A percentile compares a stretch with the other conserved stretches of the same genome.
Conservation (phyloP, 2,888 invertebrate species). For the Andrena fulva region DNA sequence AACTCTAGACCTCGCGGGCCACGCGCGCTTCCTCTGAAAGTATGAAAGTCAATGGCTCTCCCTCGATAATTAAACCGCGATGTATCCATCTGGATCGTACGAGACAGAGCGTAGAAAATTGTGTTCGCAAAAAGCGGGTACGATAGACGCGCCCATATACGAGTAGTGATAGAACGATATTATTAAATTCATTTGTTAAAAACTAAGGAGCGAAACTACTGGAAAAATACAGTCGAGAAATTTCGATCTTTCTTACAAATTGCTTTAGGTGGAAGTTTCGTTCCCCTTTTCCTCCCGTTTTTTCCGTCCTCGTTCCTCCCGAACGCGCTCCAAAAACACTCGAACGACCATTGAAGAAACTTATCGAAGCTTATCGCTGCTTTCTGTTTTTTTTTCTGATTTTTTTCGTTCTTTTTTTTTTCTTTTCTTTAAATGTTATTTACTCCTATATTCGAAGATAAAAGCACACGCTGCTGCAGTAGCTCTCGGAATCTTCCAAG, state of each 20-base stretch:
- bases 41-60: constrained; percentile 1
- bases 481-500: constrained; percentile 31
- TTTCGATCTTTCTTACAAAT: constrained; percentile 33
- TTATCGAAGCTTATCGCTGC: constrained; percentile 25
- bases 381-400: neutral
- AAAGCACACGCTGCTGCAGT: constrained; percentile 45
- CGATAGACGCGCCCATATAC: constrained; percentile 50
- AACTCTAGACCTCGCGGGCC: neutral
- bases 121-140: constrained; percentile 1
- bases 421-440: constrained; percentile 15
- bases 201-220: constrained; percentile 55
- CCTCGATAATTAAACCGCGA: neutral
- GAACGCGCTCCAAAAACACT: neutral
- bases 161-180: constrained; percentile 53
- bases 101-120: constrained; percentile 1
- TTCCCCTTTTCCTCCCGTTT: neutral
- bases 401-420: neutral
- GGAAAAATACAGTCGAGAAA: constrained; percentile 37
- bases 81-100: neutral
- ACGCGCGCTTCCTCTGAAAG: neutral
- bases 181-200: constrained; percentile 60
- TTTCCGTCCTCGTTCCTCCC: neutral
- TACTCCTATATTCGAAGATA: constrained; percentile 22
- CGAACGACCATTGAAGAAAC: constrained; percentile 9
- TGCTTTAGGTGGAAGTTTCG: constrained; percentile 18